Evolutionary conservation across 2,113 vertebrate species (phyloP), one percentile per base, ranked within the genome.

Genomic region (Sander vitreus): DNA sequence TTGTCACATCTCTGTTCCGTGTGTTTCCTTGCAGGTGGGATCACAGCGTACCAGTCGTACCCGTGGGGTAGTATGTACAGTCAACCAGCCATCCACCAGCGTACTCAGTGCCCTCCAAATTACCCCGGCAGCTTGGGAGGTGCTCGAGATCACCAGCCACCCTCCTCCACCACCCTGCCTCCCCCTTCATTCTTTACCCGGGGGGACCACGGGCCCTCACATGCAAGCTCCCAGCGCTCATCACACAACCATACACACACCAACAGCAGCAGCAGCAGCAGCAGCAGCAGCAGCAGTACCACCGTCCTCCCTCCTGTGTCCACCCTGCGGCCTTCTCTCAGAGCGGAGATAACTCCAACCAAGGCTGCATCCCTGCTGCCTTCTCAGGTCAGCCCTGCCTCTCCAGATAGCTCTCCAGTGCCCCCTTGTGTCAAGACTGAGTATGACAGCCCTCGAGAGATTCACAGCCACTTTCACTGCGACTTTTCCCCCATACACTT

Each of bases 401-500:
- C 88, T 54, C 78, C 89, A 76, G 70, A 90, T 83, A 92, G 92
- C 30, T 72, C 89, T 76, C 58, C 86, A 73, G 84, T 76, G 45
- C 84, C 92, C 60, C 65, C 92, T 69, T 88, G 78, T 89, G 91
- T 84, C 62, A 95, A 94, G 80, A 58, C 89, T 15, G 94, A 95
- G 60, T 93, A 90, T 58, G 94, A 94, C 84, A 94, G 92, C 30
- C 91, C 91, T 43, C 51, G n/a, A 51, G 90, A 92, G 72, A 79
- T 93, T 62, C 91, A 93, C 62, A 91, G 93, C 30, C 89, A 94
- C 66, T 95, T 96, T 83, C 93, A 96, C 55, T 95, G 94, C 9
- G 92, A 96, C 69, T 96, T 96, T 84, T 96, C 95, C 39, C 92
- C 94, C 8, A 93, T 95, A 84, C 88, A 94, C 47, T 95, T 95